Base-by-base conservation (phyloP, 2,797 vertebrate genomes). In the Hybognathus amarus region DNA sequence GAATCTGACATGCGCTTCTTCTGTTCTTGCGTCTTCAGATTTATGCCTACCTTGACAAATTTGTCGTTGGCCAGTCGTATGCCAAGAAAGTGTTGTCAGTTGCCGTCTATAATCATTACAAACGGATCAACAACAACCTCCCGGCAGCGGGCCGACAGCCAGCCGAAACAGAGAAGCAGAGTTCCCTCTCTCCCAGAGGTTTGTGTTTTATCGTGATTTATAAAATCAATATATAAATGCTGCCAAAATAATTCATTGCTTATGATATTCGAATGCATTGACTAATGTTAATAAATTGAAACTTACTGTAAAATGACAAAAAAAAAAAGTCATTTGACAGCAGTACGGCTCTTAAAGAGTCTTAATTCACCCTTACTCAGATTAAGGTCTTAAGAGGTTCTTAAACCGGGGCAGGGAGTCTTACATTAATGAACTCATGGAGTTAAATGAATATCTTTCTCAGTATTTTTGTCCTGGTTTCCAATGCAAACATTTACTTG, bases 71-170 rank as follows among this genome's bases (percentile, higher is more conserved):
- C 88, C 98, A 99, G 91, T 97, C 96, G 17, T 98, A 97, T 92
- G 97, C 98, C 78, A 99, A 99, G 93, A 99, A 99, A 92, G 98
- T 99, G 91, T 95, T 99, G 89, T 96, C 98, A 0, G 98, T 99
- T 83, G 98, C 98, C 5, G 98, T 99, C 86, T 99, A 99, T 91
- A 99, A 99, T 94, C 98, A 99, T 94, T 99, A 99, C 93, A 99
- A 99, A 86, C 96, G 98, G 85, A 99, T 99, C 93, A 98, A 98
- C 93, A 99, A 98, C 93, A 99, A 99, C 92, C 97, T 99, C 88
- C 98, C 98, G 70, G 93, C 96, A 85, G 96, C 95, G 73, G 92
- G 95, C 91, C 95, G 96, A 64, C 97, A 96, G 90, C 97, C 97
- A 91, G 95, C 95, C 70, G 98, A 98, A 88, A 94, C 95, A 90